These are phyloP conservation scores for Calyptommatus sinebrachiatus DNA, from an alignment of 2,113 vertebrate genomes.

Conservation along the genomic window DNA sequence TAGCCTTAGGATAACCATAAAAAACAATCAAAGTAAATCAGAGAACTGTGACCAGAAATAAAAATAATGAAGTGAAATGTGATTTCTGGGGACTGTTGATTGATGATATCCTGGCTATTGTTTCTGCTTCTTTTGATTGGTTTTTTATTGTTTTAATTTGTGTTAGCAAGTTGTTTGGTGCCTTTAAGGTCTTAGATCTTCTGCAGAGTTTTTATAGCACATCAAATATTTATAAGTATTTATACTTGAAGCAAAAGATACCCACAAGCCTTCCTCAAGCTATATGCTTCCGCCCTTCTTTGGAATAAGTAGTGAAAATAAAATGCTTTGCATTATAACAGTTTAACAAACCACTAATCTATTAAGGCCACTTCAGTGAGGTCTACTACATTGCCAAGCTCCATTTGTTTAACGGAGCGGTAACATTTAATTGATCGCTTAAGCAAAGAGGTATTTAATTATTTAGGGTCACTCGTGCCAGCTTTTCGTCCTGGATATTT, in stretches of 20 bases:
- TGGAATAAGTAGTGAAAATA: no score
- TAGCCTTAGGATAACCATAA: conserved; percentile 7
- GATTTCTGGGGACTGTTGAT: background rate
- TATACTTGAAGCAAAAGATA: background rate
- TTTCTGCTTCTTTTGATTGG: background rate
- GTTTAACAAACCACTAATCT: background rate
- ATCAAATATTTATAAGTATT: background rate
- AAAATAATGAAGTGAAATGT: background rate
- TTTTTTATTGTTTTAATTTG: conserved; percentile 3
- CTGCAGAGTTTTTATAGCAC: background rate
- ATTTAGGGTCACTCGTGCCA: no score
- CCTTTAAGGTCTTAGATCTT: background rate
- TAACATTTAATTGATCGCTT: background rate
- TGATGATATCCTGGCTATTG: background rate
- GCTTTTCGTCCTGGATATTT: no score
- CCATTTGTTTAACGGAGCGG: no score
- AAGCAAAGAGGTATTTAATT: background rate
- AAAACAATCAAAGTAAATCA: no score
- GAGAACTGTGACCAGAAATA: background rate
- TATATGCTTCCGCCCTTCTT: background rate
- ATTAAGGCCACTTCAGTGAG: background rate
- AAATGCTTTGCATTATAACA: no score
- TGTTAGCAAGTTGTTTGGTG: background rate
- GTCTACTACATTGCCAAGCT: background rate
- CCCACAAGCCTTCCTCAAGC: background rate